These are phyloP conservation scores for Phataginus tricuspis DNA, from an alignment of 2,797 vertebrate genomes.

Conservation along the genomic window DNA sequence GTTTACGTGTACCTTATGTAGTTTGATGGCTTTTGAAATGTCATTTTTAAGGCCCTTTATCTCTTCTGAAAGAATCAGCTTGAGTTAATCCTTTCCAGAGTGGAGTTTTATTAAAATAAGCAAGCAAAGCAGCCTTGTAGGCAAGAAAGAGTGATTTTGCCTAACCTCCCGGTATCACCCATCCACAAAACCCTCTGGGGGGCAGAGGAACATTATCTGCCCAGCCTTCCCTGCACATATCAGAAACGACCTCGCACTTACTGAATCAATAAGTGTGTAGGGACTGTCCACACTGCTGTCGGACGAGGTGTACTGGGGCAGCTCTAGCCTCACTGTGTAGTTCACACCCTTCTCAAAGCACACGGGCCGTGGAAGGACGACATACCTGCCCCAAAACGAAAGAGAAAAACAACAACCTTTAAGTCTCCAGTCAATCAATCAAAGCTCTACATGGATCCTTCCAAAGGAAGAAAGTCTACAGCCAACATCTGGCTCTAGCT, in stretches of 20 bases:
- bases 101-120: neutral
- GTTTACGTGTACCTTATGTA: neutral
- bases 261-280: conserved; percentile 96
- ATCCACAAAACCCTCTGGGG: neutral
- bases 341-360: conserved; percentile 96
- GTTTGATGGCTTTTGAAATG: neutral
- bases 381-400: conserved; percentile 86
- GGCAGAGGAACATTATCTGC: rapidly evolving
- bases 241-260: conserved; percentile 84
- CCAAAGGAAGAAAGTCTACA: neutral
- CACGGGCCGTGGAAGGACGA: conserved; percentile 92
- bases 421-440: neutral
- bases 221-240: rapidly evolving
- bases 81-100: neutral
- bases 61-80: neutral
- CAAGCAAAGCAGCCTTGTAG: neutral
- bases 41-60: neutral
- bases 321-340: conserved; percentile 94
- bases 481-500: neutral
- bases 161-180: rapidly evolving
- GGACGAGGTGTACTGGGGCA: conserved; percentile 92
- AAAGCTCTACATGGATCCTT: rapidly evolving
- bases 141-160: neutral
- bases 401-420: neutral
- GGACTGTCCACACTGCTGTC: conserved; percentile 92